Evolutionary conservation across 2,888 invertebrate genomes (phyloP).

Genomic region (Phlogophora meticulosa): DNA sequence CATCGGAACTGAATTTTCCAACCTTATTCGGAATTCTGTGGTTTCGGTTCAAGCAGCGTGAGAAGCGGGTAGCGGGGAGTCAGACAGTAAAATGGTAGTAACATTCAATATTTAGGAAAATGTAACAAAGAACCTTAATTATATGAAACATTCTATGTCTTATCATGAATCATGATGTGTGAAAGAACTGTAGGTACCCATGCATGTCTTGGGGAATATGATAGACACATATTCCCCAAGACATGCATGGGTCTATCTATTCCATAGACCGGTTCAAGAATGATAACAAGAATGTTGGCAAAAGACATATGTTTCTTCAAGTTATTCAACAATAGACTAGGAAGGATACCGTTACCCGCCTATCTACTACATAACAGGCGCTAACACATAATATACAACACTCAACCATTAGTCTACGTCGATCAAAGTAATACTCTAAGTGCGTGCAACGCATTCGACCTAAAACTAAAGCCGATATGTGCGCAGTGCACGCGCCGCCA

Average conservation of each 20-base stretch:
- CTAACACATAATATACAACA: slow-evolving; percentile 52
- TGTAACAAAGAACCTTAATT: no score
- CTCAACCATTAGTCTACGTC: slow-evolving; percentile 66
- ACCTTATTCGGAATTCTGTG: slow-evolving; percentile 59
- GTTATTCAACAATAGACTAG: slow-evolving; percentile 6
- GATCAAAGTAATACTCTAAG: slow-evolving; percentile 78
- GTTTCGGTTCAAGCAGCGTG: slow-evolving; percentile 44
- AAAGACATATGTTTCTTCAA: background rate
- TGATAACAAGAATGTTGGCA: background rate
- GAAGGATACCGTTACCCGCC: slow-evolving; percentile 2
- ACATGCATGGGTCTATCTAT: background rate
- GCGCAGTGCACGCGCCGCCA: slow-evolving; percentile 83
- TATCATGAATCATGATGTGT: no score
- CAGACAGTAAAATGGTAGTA: slow-evolving; percentile 12
- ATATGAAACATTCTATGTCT: background rate
- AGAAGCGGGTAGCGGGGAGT: slow-evolving; percentile 47
- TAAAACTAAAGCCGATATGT: slow-evolving; percentile 76
- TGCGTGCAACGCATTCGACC: slow-evolving; percentile 78
- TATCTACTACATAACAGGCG: slow-evolving; percentile 21
- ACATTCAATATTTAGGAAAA: slow-evolving; percentile 3
- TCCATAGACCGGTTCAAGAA: slow-evolving; percentile 1
- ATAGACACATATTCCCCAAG: background rate
- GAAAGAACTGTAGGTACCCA: no score
- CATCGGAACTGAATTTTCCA: slow-evolving; percentile 79
- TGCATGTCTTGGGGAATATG: background rate